Percentiles rank a stretch among this genome's conserved stretches.
Evolutionary conservation across 2,888 invertebrate genomes (phyloP).

Genomic region (Pachydiplax longipennis): DNA sequence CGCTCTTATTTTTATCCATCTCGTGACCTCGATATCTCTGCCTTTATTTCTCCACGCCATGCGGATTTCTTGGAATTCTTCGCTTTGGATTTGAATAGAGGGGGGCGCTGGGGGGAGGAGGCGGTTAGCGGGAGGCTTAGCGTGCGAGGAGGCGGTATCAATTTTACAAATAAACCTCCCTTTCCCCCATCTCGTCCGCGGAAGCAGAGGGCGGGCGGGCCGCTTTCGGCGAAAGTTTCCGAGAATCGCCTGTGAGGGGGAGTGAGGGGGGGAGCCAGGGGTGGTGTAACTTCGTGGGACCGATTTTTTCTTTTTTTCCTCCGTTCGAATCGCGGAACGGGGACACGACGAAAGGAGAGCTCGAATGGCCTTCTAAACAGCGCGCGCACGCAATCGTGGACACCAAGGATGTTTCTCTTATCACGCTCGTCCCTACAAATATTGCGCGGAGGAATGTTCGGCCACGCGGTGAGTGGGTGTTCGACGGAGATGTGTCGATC

Average conservation of each 20-base stretch:
- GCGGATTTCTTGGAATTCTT: background rate
- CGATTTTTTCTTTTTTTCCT: background rate
- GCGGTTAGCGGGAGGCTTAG: background rate
- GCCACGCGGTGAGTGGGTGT: background rate
- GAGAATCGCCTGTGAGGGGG: background rate
- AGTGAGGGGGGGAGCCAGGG: background rate
- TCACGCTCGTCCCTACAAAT: background rate
- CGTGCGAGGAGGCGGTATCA: background rate
- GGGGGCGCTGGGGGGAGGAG: background rate
- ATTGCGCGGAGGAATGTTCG: background rate
- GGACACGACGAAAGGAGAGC: background rate
- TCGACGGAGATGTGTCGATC: background rate
- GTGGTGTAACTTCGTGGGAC: background rate
- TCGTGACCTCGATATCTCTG: background rate
- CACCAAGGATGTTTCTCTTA: background rate
- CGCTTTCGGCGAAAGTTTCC: background rate
- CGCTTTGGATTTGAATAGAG: background rate
- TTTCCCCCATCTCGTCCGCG: background rate
- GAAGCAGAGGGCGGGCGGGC: background rate
- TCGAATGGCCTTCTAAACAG: background rate
- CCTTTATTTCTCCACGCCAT: background rate
- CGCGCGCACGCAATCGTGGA: background rate
- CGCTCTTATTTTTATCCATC: background rate
- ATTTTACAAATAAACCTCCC: background rate
- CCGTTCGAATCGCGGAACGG: background rate